Base-by-base conservation (phyloP, 2,888 invertebrate species). In the Holacanthella duospinosa region DNA sequence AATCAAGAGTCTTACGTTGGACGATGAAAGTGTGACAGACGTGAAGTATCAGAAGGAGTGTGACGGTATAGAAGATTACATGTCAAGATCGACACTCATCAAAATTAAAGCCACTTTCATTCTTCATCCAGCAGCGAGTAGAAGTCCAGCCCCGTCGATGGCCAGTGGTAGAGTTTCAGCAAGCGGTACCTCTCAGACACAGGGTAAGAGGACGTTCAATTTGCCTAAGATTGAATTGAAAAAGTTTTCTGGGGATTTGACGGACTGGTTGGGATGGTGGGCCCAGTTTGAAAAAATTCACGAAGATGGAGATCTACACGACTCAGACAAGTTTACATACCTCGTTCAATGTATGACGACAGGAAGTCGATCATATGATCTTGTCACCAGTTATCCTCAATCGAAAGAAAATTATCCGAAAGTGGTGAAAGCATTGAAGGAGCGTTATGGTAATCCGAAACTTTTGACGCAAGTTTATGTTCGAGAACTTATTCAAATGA, bases 211-310 rank as follows among this genome's bases (percentile, higher is more conserved):
- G 53, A 60, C 26, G 1, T 54, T 36, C 44, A 60, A 63, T 19
- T 26, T 60, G 4, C 63, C 55, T 21, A 43, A 60, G 25, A 55
- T 63, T 2, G 29, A 60, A 27, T n/a, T 63, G 1, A 29, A 28
- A 21, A 59, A 60, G 56, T 60, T 60, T 24, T 24, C n/a, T 9
- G 60, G 63, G 1, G 63, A 63, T 1, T 9, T 60, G 43, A 44
- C 25, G 25, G 60, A 63, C 1, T 63, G 63, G 63, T 29, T 63
- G 9, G 56, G 60, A 12, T 63, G 48, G 43, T 63, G 63, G 63
- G 27, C 60, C 29, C 63, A 63, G 29, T 63, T 63, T 27, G n/a
- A 60, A 25, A 63, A 63, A 26, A 60, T 63, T 36, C 24, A 63
- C 27, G 44, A 59, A 24, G 59, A 59, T 43, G 29, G 2, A 12